Evolutionary conservation across 2,888 invertebrate genomes (phyloP), one percentile per base, ranked within the genome.

Genomic region (Pammene aurita): DNA sequence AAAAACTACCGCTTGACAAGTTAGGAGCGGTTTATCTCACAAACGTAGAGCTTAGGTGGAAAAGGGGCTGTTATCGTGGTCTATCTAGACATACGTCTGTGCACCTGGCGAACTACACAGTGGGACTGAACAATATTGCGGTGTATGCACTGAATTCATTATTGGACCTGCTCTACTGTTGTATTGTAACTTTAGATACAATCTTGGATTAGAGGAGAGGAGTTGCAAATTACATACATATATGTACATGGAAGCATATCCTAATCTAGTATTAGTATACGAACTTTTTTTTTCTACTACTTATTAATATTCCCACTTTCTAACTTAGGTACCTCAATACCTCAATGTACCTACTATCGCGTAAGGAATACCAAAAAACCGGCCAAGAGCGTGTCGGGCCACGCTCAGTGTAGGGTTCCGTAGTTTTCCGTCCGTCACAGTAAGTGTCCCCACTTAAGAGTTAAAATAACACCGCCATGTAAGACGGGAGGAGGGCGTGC

Each of bases 11-110:
- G 74, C 77, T 77, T 80, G 78, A 81, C 78, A 81, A 84, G 81
- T 84, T 82, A 73, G 72, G 72, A 78, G 78, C 78, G 80, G 82
- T 85, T 83, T 80, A 79, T 84, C 81, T 75, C 74, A 65, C 78
- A 80, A 80, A 26, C 26, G 26, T 26, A 26, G 26, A 26, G 26
- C 26, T 26, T 26, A 26, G 26, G 4, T 26, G 26, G 1, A 26
- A 2, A 26, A 26, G 26, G 26, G 26, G 26, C 26, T 26, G 4
- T 26, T 26, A 26, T 26, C 26, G 4, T 26, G 26, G 26, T 26
- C 26, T 26, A 26, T 4, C 26, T 26, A 26, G 26, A 26, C 26
- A 26, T 26, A 11, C 18, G 13, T 50, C 50, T 50, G 16, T 18
- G 13, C 50, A 14, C 48, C 16, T 5, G 18, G 18, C 50, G 10